phyloP scores from a whole-genome alignment of 2,888 invertebrate genomes.

The Branchellion lobata region DNA sequence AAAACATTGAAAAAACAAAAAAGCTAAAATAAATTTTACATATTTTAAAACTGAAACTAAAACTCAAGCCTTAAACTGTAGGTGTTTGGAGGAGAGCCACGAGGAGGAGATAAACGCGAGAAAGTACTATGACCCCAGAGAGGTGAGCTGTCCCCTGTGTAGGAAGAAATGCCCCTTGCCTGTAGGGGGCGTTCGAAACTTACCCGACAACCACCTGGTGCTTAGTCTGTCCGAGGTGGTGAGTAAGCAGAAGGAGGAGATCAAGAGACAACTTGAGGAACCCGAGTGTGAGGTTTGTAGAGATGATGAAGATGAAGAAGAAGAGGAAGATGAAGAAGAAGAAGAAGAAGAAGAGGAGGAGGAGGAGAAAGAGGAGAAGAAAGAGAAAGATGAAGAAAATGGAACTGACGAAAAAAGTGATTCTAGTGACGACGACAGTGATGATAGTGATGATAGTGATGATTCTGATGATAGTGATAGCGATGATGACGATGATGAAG shows the following conservation, averaged over 20 bases:
- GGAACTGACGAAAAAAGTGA: too few species aligned
- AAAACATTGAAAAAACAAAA: too few species aligned
- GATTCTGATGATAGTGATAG: too few species aligned
- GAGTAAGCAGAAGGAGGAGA: background rate
- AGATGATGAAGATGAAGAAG: background rate
- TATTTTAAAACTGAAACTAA: too few species aligned
- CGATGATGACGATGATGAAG: too few species aligned
- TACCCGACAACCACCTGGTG: slow-evolving; percentile 53
- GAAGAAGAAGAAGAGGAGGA: too few species aligned
- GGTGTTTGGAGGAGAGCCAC: slow-evolving; percentile 25
- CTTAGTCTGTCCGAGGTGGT: slow-evolving; percentile 45
- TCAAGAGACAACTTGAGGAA: background rate
- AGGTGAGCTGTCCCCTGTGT: slow-evolving; percentile 53
- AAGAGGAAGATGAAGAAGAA: background rate
- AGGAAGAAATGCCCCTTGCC: slow-evolving; percentile 51
- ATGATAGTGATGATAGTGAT: too few species aligned
- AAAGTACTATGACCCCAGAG: slow-evolving; percentile 50
- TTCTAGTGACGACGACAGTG: background rate
- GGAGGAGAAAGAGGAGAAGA: too few species aligned
- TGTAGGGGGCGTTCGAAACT: slow-evolving; percentile 49
- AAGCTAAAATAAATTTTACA: too few species aligned
- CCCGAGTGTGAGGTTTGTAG: background rate
- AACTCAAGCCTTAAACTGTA: too few species aligned
- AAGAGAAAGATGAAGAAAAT: too few species aligned
- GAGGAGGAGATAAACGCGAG: slow-evolving; percentile 38